Percentiles rank a stretch among this genome's conserved stretches.
Evolutionary conservation across 2,113 vertebrate species (phyloP).

Genomic region (Ia io): DNA sequence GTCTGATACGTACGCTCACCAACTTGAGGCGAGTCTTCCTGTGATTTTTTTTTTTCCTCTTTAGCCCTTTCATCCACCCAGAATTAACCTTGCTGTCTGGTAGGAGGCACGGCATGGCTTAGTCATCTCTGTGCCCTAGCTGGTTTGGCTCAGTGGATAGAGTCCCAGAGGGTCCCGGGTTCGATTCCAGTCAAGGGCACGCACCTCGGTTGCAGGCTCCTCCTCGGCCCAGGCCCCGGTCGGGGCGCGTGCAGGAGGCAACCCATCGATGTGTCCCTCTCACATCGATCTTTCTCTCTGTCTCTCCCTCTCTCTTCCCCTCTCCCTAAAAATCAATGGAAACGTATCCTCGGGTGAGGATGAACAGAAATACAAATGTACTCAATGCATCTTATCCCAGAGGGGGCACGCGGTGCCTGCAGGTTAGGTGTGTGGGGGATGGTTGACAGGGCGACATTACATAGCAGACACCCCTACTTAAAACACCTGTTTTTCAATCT

Average conservation of each 20-base stretch:
- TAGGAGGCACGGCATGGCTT: not conserved
- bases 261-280: too few species aligned
- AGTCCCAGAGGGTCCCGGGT: too few species aligned
- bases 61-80: not conserved
- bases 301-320: too few species aligned
- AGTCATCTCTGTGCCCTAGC: not conserved
- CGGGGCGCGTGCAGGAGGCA: too few species aligned
- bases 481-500: not conserved
- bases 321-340: too few species aligned
- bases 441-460: not conserved
- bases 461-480: not conserved
- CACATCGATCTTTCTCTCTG: too few species aligned
- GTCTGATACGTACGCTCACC: not conserved
- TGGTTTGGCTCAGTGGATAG: too few species aligned
- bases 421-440: not conserved
- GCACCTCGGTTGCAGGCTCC: too few species aligned
- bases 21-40: not conserved
- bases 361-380: too few species aligned
- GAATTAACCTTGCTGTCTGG: not conserved
- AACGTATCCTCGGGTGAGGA: too few species aligned
- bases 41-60: not conserved
- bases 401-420: not conserved
- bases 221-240: too few species aligned
- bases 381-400: not conserved
- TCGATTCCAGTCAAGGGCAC: too few species aligned